phyloP scores from a whole-genome alignment of 2,797 vertebrate species.

The Pantherophis vulpinus region DNA sequence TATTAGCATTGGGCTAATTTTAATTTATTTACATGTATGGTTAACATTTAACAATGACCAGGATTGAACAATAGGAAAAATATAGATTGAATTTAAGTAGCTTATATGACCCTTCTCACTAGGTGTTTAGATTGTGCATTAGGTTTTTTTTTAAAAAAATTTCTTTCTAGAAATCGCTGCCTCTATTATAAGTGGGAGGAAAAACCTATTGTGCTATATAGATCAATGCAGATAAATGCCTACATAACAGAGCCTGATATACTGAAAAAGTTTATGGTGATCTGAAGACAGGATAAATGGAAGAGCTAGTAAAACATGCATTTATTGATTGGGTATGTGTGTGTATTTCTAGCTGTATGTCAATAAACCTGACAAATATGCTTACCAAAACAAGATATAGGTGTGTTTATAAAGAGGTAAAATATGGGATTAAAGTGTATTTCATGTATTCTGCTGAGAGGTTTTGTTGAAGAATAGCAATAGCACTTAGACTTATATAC shows the following conservation, averaged over 20 bases:
- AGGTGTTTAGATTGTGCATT: slow-evolving; percentile 53
- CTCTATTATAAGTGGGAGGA: slow-evolving; percentile 46
- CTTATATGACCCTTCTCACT: slow-evolving; percentile 56
- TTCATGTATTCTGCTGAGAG: slow-evolving; percentile 11
- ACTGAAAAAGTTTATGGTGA: slow-evolving; percentile 25
- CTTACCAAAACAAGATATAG: not conserved
- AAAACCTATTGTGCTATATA: slow-evolving; percentile 17
- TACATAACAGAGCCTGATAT: not conserved
- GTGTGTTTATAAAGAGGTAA: not conserved
- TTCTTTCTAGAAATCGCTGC: slow-evolving; percentile 48
- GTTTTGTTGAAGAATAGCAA: not conserved
- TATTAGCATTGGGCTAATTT: slow-evolving; percentile 65
- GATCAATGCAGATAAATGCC: not conserved
- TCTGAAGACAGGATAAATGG: not conserved
- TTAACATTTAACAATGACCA: slow-evolving; percentile 55
- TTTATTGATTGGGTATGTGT: not conserved
- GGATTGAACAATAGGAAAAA: slow-evolving; percentile 63
- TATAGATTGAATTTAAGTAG: slow-evolving; percentile 44
- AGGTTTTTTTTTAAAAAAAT: not conserved
- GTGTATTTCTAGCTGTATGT: not conserved
- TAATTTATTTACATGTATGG: slow-evolving; percentile 63
- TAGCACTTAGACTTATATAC: too few species aligned
- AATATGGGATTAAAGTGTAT: not conserved
- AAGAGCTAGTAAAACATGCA: not conserved
- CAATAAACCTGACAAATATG: not conserved